phyloP scores from a whole-genome alignment of 1,140 invertebrate species.

The Platorchestia sp. region DNA sequence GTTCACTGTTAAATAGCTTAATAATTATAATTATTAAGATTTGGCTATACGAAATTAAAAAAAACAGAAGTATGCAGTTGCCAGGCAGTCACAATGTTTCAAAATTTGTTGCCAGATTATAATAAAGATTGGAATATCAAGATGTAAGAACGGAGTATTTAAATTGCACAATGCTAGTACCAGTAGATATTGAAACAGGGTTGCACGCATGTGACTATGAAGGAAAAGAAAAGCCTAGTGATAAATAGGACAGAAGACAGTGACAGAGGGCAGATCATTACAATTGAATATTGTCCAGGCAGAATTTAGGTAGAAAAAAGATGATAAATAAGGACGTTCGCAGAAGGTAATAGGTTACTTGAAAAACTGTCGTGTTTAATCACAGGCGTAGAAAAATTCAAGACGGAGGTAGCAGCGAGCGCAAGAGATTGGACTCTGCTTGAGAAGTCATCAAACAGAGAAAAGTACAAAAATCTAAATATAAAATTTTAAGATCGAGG shows the following conservation, averaged over 20 bases:
- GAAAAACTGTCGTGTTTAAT: not conserved
- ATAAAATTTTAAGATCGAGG: not conserved
- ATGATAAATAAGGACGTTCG: not conserved
- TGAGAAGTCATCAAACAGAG: not conserved
- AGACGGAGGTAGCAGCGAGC: not conserved
- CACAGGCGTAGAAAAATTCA: not conserved
- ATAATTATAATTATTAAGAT: not conserved
- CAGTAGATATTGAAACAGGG: conserved; percentile 17
- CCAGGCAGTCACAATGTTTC: not conserved
- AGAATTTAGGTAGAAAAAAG: not conserved
- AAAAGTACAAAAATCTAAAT: not conserved
- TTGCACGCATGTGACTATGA: not conserved
- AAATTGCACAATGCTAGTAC: conserved; percentile 3
- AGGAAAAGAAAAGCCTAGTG: not conserved
- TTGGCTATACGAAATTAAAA: not conserved
- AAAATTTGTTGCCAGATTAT: conserved; percentile 14
- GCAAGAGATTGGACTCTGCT: not conserved
- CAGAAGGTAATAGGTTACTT: conserved; percentile 6
- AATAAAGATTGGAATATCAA: not conserved
- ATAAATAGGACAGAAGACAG: conserved; percentile 1
- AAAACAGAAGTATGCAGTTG: conserved; percentile 13
- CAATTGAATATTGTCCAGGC: not conserved
- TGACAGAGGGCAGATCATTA: not conserved
- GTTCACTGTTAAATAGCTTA: not conserved
- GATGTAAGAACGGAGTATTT: conserved; percentile 12